Evolutionary conservation across 1,140 invertebrate species (phyloP).

Genomic region (Adoxophyes honmai): DNA sequence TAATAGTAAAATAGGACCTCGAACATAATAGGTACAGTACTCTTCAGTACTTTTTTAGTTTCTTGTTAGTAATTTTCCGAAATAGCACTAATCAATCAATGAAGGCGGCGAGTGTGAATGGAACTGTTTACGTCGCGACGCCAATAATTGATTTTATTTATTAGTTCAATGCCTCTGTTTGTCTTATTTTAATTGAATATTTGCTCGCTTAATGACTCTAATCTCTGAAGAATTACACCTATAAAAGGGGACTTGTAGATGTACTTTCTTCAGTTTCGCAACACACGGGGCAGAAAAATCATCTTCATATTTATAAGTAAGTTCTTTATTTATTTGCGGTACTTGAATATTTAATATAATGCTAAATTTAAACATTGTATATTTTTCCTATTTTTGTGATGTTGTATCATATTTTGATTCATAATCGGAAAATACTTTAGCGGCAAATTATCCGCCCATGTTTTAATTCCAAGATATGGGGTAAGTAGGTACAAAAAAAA

Average conservation of each 20-base stretch:
- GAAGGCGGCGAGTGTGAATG: neutral
- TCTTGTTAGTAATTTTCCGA: neutral
- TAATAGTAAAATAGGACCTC: too few species aligned
- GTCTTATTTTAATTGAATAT: constrained; percentile 5
- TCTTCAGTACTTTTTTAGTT: too few species aligned
- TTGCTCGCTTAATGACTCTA: neutral
- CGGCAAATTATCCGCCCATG: too few species aligned
- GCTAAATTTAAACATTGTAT: too few species aligned
- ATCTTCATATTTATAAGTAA: neutral
- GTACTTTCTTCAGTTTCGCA: neutral
- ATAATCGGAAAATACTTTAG: too few species aligned
- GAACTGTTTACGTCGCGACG: neutral
- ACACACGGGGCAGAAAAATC: neutral
- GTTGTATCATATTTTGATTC: too few species aligned
- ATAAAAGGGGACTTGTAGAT: neutral
- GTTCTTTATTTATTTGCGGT: neutral
- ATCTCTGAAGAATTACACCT: neutral
- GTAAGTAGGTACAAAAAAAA: too few species aligned
- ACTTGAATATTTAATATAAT: too few species aligned
- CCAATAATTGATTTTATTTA: neutral
- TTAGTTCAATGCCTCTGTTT: constrained; percentile 17
- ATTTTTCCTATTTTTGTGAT: too few species aligned
- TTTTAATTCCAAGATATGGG: too few species aligned
- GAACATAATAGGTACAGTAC: too few species aligned
- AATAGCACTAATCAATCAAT: neutral